phyloP scores from a whole-genome alignment of 1,140 invertebrate species.

The Hyphantria cunea region DNA sequence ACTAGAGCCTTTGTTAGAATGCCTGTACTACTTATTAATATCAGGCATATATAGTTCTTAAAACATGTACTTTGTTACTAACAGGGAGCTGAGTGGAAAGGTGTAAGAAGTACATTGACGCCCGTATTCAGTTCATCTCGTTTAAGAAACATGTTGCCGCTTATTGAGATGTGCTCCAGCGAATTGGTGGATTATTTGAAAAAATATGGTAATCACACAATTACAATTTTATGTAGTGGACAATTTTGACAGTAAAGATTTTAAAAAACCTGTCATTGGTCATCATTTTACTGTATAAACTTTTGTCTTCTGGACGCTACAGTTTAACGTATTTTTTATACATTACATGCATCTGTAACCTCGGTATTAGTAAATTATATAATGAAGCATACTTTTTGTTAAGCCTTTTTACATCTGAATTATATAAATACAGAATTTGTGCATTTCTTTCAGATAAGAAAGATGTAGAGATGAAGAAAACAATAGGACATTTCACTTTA shows the following conservation, averaged over 20 bases:
- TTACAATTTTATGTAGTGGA: neutral
- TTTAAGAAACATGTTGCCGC: slow-evolving; percentile 64
- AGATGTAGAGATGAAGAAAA: slow-evolving; percentile 74
- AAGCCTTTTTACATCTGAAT: too few species aligned
- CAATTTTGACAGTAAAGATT: too few species aligned
- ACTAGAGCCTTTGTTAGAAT: too few species aligned
- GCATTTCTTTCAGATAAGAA: slow-evolving; percentile 55
- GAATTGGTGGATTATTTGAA: slow-evolving; percentile 60
- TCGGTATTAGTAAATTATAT: too few species aligned
- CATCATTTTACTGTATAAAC: too few species aligned
- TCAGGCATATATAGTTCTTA: too few species aligned
- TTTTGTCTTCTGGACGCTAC: too few species aligned
- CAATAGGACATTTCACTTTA: slow-evolving; percentile 71
- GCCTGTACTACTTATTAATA: too few species aligned
- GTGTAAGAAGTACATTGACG: slow-evolving; percentile 60
- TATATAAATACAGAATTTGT: neutral
- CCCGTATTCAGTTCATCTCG: slow-evolving; percentile 65
- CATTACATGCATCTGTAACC: too few species aligned
- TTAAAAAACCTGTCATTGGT: too few species aligned
- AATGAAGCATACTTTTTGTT: too few species aligned
- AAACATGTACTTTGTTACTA: slow-evolving; percentile 4
- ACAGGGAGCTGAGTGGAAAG: slow-evolving; percentile 68
- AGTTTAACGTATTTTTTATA: too few species aligned
- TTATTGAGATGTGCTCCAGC: slow-evolving; percentile 56
- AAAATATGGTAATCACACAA: slow-evolving; percentile 52